Conservation (phyloP, 2,888 invertebrate genomes). For the Athripsodes cinereus region DNA sequence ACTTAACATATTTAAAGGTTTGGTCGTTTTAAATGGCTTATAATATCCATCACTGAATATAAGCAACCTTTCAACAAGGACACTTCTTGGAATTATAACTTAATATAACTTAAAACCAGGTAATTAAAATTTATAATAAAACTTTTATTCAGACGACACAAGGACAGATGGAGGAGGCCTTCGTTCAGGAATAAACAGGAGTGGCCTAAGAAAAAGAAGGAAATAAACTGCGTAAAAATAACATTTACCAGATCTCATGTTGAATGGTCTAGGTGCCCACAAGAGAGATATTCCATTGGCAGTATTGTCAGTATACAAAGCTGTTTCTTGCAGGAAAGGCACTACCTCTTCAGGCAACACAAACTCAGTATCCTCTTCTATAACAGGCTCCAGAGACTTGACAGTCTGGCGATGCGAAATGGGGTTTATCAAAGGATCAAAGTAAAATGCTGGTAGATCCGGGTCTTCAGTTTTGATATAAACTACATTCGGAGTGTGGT, state of each 20-base stretch:
- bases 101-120: neutral
- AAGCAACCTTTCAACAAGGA: no score
- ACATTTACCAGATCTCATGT: constrained; percentile 74
- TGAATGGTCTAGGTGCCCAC: constrained; percentile 98
- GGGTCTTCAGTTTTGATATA: constrained; percentile 99
- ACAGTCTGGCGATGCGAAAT: constrained; percentile 91
- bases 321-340: constrained; percentile 90
- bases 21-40: no score
- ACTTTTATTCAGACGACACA: no score
- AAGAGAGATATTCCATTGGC: constrained; percentile 95
- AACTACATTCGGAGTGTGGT: constrained; percentile 98
- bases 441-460: constrained; percentile 98
- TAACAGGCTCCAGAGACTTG: constrained; percentile 77
- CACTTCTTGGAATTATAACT: no score
- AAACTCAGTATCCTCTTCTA: constrained; percentile 94
- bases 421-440: constrained; percentile 98
- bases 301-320: constrained; percentile 96
- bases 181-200: no score
- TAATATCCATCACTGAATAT: no score
- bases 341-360: constrained; percentile 83
- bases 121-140: neutral
- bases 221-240: no score
- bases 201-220: no score
- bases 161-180: no score
- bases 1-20: no score